Evolutionary conservation across 2,113 vertebrate genomes (phyloP), one percentile per base, ranked within the genome.

Genomic region (Phrynosoma blainvillii): DNA sequence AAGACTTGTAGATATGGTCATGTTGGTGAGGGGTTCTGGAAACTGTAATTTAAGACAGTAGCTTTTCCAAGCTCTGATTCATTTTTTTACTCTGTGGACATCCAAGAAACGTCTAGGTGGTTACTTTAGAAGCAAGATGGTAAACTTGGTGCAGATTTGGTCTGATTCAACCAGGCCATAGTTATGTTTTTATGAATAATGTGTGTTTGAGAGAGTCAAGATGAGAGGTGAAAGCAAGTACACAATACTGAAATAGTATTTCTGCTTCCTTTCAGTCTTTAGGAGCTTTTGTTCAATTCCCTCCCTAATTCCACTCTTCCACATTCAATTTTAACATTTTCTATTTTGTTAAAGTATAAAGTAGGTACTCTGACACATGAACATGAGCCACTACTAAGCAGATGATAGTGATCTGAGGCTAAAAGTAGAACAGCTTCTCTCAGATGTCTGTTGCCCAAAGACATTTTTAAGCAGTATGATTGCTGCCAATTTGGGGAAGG

Each of bases 401-500:
- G 42, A 16, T 56, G 77, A 23, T 73, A 23, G 68, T 20, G 47
- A 80, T 79, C 68, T 74, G 66, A 77, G 59, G n/a, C 74, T 84
- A 18, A 77, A 77, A 81, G 77, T 20, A 76, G n/a, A 75, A 13
- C 77, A 66, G n/a, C 32, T 66, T 52, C 54, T 82, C n/a, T 84
- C 23, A 40, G 40, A 74, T 52, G 42, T 71, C 70, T 75, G 42
- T 54, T 76, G 71, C 59, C 84, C 79, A 86, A 82, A 89, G 71
- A 54, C 52, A 70, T 82, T 82, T 77, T 79, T 70, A 54, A 76
- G 79, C n/a, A 18, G 42, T 52, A n/a, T 74, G 78, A 68, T 68
- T 81, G 71, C 84, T 89, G 79, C 88, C 88, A 85, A 85, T 65
- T 77, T 70, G 42, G 79, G 56, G 42, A 54, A 77, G 79, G 25